Evolutionary conservation across 1,140 invertebrate species (phyloP).

Genomic region (Calliopsis andreniformis): DNA sequence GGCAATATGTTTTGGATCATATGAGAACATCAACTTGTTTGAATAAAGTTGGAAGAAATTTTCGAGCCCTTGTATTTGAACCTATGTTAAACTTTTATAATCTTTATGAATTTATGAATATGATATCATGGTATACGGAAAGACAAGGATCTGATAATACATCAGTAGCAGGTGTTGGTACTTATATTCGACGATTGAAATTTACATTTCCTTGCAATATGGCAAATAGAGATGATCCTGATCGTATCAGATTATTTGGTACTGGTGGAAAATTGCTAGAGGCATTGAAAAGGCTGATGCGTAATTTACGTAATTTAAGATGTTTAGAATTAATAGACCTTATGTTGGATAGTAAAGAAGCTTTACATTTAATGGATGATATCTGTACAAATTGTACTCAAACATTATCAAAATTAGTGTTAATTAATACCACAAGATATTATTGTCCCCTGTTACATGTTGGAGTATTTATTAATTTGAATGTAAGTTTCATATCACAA

Average conservation of each 20-base stretch:
- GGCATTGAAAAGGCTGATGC: slow-evolving; percentile 87
- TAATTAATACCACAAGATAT: slow-evolving; percentile 90
- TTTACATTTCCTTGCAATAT: slow-evolving; percentile 92
- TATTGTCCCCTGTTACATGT: slow-evolving; percentile 89
- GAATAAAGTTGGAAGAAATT: slow-evolving; percentile 85
- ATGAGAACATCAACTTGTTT: slow-evolving; percentile 88
- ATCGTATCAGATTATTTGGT: slow-evolving; percentile 86
- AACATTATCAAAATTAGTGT: slow-evolving; percentile 84
- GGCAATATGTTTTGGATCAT: slow-evolving; percentile 90
- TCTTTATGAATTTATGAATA: slow-evolving; percentile 92
- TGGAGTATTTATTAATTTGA: slow-evolving; percentile 89
- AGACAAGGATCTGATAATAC: slow-evolving; percentile 70
- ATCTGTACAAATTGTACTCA: slow-evolving; percentile 86
- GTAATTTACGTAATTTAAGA: slow-evolving; percentile 85
- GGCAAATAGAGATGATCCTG: slow-evolving; percentile 83
- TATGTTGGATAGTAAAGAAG: slow-evolving; percentile 87
- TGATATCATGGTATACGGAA: slow-evolving; percentile 88
- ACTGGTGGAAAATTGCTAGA: slow-evolving; percentile 89
- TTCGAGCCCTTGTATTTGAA: slow-evolving; percentile 86
- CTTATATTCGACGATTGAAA: slow-evolving; percentile 84
- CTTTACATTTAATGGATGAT: slow-evolving; percentile 88
- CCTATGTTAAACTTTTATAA: slow-evolving; percentile 92
- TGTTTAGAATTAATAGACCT: slow-evolving; percentile 89
- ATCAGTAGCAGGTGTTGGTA: slow-evolving; percentile 81
- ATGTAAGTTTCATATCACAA: slow-evolving; percentile 78